Evolutionary conservation across 2,888 invertebrate species (phyloP).

Genomic region (Pyrocoelia pectoralis): DNA sequence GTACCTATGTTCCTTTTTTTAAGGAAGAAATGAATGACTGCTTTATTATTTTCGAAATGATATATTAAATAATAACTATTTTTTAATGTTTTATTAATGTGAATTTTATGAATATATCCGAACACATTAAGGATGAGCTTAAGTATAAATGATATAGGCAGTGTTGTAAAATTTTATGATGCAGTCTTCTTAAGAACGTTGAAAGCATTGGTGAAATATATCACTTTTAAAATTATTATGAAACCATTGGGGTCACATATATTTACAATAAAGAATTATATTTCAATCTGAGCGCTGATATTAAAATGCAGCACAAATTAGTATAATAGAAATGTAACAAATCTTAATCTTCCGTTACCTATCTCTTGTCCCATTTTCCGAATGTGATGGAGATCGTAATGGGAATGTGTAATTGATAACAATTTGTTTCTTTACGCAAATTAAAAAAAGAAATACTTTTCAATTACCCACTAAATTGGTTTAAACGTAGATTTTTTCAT

Average conservation of each 20-base stretch:
- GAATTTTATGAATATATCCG: not conserved
- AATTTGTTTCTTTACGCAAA: not conserved
- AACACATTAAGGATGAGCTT: not conserved
- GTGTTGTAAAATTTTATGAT: constrained; percentile 8
- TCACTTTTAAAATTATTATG: not conserved
- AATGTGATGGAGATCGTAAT: too few species aligned
- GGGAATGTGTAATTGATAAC: not conserved
- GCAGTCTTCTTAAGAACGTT: not conserved
- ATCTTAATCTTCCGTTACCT: too few species aligned
- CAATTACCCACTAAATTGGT: not conserved
- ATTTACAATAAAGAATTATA: too few species aligned
- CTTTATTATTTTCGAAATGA: not conserved
- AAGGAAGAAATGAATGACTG: not conserved
- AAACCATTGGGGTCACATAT: too few species aligned
- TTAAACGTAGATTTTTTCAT: not conserved
- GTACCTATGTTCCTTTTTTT: too few species aligned
- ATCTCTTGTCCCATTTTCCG: too few species aligned
- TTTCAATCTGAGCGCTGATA: too few species aligned
- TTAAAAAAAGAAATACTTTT: not conserved
- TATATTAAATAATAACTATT: not conserved
- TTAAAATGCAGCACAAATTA: too few species aligned
- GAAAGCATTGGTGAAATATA: not conserved
- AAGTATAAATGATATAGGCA: not conserved
- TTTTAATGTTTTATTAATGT: not conserved
- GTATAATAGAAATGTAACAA: too few species aligned